phyloP scores from a whole-genome alignment of 2,888 invertebrate species.

The Dinocampus coccinellae region DNA sequence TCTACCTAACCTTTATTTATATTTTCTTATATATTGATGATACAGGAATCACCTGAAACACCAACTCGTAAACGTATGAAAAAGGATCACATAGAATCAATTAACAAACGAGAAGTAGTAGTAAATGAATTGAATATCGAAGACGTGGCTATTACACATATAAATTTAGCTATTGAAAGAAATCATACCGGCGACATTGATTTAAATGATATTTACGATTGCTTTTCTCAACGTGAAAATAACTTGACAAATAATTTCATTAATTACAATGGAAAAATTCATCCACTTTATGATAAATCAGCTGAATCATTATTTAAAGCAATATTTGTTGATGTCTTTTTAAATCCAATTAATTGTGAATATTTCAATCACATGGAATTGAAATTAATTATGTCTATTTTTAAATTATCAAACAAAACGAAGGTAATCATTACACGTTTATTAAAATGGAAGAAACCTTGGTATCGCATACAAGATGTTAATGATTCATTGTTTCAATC shows the following conservation, averaged over 20 bases:
- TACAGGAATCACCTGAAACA: background rate
- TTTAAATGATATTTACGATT: background rate
- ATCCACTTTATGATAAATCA: background rate
- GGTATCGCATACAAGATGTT: background rate
- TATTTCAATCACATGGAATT: constrained; percentile 1
- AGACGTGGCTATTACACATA: background rate
- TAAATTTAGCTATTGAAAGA: background rate
- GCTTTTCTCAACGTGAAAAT: background rate
- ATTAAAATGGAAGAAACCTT: constrained; percentile 4
- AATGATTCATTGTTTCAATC: background rate
- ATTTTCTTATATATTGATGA: background rate
- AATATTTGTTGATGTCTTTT: background rate
- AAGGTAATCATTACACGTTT: constrained; percentile 2
- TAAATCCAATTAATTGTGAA: constrained; percentile 4
- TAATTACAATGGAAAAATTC: background rate
- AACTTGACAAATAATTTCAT: background rate
- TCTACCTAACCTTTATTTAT: too few species aligned
- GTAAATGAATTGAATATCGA: background rate
- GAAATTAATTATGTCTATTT: background rate
- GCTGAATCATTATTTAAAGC: background rate
- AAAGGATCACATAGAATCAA: background rate
- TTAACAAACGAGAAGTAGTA: background rate
- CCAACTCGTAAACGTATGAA: background rate
- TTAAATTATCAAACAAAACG: background rate
- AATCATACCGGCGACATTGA: background rate